These are phyloP conservation scores for Tiliacea aurago DNA, from an alignment of 2,888 invertebrate genomes.

Conservation along the genomic window DNA sequence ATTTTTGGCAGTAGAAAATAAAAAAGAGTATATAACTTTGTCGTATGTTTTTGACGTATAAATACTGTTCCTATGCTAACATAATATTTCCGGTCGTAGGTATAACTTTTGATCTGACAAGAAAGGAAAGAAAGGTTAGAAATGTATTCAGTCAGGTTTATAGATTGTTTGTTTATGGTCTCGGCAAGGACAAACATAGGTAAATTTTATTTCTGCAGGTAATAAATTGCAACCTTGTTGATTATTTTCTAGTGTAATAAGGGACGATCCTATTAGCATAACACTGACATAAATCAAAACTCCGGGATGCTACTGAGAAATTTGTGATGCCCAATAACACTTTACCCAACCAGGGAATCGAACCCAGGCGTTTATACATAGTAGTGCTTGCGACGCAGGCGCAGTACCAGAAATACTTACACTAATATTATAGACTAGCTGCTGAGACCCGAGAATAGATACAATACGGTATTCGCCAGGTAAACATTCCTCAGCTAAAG, in stretches of 20 bases:
- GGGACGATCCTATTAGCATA: too few relatives aligned
- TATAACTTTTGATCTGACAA: conserved; percentile 21
- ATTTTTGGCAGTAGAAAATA: too few relatives aligned
- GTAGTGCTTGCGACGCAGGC: too few relatives aligned
- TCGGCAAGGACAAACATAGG: background rate
- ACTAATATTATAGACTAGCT: too few relatives aligned
- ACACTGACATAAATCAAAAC: too few relatives aligned
- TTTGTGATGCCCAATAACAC: too few relatives aligned
- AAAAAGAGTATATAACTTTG: background rate
- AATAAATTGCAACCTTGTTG: background rate
- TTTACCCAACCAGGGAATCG: too few relatives aligned
- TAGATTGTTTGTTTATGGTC: background rate
- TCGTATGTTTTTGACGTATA: conserved; percentile 3
- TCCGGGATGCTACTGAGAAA: too few relatives aligned
- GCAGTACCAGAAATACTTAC: too few relatives aligned
- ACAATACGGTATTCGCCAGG: background rate
- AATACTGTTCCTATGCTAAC: background rate
- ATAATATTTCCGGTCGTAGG: conserved; percentile 7
- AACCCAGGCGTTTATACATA: too few relatives aligned
- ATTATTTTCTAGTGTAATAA: background rate
- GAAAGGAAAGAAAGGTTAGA: background rate
- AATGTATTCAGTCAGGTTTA: background rate
- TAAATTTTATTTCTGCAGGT: background rate
- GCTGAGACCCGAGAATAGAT: too few relatives aligned
- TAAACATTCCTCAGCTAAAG: conserved; percentile 21